Evolutionary conservation across 2,797 vertebrate genomes (phyloP), one percentile per base, ranked within the genome.

Genomic region (Hoplostethus atlanticus): DNA sequence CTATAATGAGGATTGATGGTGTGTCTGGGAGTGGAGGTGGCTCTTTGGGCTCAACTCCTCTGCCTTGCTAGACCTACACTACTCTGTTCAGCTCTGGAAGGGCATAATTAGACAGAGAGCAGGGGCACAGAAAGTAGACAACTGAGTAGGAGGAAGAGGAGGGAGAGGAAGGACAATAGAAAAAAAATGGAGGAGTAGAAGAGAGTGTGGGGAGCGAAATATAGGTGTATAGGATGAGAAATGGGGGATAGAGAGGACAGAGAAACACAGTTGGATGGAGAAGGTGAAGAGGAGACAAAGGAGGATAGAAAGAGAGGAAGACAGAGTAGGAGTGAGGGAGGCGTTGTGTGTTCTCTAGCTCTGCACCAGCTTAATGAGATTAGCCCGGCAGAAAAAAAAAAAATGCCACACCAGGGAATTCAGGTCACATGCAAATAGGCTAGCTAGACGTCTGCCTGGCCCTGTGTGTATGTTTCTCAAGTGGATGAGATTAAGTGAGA

Each of bases 351-450:
- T 91, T 90, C 85, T 91, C 77, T 42, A 82, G 86, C 89, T 91
- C 86, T 89, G 90, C 88, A 88, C 84, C 84, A 77, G 83, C 87
- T 83, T 95, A 95, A 95, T 94, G 90, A 95, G 94, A 95, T 95
- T 94, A 95, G 92, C 91, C 89, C 88, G 81, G 91, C 83, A 93
- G 83, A 59, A 63, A 1, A 30, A 80, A 85, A 89, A 89, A 91
- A 92, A 90, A 65, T 86, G 84, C 92, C 91, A 91, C 92, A 90
- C 88, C 85, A 70, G 93, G 91, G 93, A 95, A 95, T 93, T 93
- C 91, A 93, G 94, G 94, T 95, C 94, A 95, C 89, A 94, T 94
- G 93, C 91, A 95, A 95, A 94, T 93, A 92, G 89, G 91, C 89
- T 91, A 94, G 91, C 91, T 90, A 93, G 92, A 95, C 90, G 89